phyloP scores from a whole-genome alignment of 2,113 vertebrate genomes.

The Indicator maculatus region DNA sequence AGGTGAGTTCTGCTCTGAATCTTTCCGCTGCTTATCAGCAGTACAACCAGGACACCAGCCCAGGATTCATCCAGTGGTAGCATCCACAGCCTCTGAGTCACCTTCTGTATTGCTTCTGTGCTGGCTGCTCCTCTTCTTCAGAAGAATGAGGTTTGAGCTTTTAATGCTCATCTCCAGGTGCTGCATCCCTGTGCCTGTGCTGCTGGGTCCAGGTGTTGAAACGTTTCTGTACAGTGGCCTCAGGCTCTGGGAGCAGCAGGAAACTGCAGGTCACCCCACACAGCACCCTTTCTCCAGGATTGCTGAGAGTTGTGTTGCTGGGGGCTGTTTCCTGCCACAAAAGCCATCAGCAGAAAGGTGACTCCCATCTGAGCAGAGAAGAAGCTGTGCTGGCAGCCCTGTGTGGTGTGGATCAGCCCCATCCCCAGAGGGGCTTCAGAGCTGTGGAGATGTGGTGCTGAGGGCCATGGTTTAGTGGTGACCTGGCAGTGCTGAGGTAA shows the following conservation, averaged over 20 bases:
- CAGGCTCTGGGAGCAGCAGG: neutral
- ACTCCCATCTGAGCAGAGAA: neutral
- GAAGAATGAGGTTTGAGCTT: neutral
- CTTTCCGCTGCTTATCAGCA: neutral
- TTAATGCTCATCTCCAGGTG: neutral
- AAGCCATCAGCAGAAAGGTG: neutral
- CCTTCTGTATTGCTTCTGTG: neutral
- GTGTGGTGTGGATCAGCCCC: neutral
- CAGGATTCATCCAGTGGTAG: neutral
- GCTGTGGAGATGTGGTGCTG: no score
- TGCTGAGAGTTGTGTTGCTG: accelerated
- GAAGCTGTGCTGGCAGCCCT: neutral
- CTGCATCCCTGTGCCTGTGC: neutral
- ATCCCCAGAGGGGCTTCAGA: no score
- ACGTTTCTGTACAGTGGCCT: accelerated
- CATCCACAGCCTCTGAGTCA: accelerated
- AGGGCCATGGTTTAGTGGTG: no score
- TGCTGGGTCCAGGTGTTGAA: neutral
- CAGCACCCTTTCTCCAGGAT: accelerated
- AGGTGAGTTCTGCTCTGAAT: neutral
- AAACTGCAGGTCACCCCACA: neutral
- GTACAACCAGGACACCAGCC: neutral
- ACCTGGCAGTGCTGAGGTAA: no score
- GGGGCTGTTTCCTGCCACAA: neutral
- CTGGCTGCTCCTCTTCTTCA: neutral